Base-by-base conservation (phyloP, 2,113 vertebrate species). In the Ariopsis seemanni region DNA sequence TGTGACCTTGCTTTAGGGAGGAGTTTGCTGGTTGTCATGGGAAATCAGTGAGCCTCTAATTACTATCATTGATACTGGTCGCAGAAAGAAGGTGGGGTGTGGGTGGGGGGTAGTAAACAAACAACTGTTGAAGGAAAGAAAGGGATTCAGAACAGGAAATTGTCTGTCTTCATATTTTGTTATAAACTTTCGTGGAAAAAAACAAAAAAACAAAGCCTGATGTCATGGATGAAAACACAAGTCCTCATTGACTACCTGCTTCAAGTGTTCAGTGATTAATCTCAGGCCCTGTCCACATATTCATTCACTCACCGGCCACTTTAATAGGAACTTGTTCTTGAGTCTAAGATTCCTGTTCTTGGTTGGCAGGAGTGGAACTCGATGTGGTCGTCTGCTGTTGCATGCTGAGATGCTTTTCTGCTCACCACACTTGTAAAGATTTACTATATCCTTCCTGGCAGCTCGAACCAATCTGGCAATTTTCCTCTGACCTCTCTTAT, bases 11-110 rank as follows among this genome's bases (percentile, higher is more conserved):
- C 48, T 55, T 65, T 65, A 25, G 57, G 81, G 34, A 15, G 20
- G 20, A 7, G 27, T 71, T 17, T 72, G 20, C 27, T 9, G 86
- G 62, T 34, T 86, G 27, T 48, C 12, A 14, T 63, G 63, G 69
- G 25, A 88, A 88, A 85, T 90, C 74, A 69, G 30, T 48, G 74
- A 77, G 60, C 14, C 80, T 42, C 15, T n/a, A 34, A 9, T 75
- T 48, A 85, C 74, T 30, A 87, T 82, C 52, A 74, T 30, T 62
- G 30, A 82, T 67, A 74, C 30, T 50, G 7, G 30, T 30, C 15
- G 30, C 53, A n/a, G 62, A 25, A 27, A 55, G 60, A 62, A 78
- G 72, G 72, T 2, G n/a, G 69, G 15, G 50, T 17, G 60, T 18
- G 12, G 25, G 67, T 14, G 71, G 4, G 63, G 63, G 30, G 25